Evolutionary conservation across 2,797 vertebrate species (phyloP).

Genomic region (Champsocephalus esox): DNA sequence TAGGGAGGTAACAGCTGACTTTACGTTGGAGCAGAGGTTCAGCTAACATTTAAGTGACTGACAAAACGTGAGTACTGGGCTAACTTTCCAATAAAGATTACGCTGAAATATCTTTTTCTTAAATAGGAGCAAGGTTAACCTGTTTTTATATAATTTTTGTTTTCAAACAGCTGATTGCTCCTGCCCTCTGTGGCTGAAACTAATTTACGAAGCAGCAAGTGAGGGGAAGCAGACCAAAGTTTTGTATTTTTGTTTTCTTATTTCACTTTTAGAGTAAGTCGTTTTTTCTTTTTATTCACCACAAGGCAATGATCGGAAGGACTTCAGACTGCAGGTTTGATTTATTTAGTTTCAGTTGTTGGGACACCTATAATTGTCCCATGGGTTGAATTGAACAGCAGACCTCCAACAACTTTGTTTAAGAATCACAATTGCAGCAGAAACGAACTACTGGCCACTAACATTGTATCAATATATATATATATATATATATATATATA

Average conservation of each 20-base stretch:
- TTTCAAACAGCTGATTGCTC: slow-evolving; percentile 74
- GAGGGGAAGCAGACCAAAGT: slow-evolving; percentile 89
- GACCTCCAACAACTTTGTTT: slow-evolving; percentile 73
- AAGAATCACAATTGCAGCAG: slow-evolving; percentile 82
- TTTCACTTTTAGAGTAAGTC: slow-evolving; percentile 77
- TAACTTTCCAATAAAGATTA: slow-evolving; percentile 78
- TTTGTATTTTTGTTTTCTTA: slow-evolving; percentile 86
- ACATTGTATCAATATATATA: slow-evolving; percentile 81
- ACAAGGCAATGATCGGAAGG: slow-evolving; percentile 57
- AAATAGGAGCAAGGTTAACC: slow-evolving; percentile 77
- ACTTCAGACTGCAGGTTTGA: slow-evolving; percentile 58
- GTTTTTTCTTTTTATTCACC: slow-evolving; percentile 73
- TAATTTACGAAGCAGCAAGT: slow-evolving; percentile 74
- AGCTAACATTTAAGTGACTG: slow-evolving; percentile 78
- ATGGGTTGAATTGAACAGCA: slow-evolving; percentile 66
- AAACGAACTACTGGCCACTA: slow-evolving; percentile 87
- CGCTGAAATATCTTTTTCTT: slow-evolving; percentile 69
- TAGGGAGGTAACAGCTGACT: slow-evolving; percentile 73
- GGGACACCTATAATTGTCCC: slow-evolving; percentile 61
- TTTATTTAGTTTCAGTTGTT: slow-evolving; percentile 55
- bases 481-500: slow-evolving; percentile 75
- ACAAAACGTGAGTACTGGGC: slow-evolving; percentile 82
- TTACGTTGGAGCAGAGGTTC: slow-evolving; percentile 78
- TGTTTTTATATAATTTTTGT: slow-evolving; percentile 76
- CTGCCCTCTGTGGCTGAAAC: slow-evolving; percentile 70